Evolutionary conservation across 2,113 vertebrate species (phyloP), one percentile per base, ranked within the genome.

Genomic region (Apteryx mantelli): DNA sequence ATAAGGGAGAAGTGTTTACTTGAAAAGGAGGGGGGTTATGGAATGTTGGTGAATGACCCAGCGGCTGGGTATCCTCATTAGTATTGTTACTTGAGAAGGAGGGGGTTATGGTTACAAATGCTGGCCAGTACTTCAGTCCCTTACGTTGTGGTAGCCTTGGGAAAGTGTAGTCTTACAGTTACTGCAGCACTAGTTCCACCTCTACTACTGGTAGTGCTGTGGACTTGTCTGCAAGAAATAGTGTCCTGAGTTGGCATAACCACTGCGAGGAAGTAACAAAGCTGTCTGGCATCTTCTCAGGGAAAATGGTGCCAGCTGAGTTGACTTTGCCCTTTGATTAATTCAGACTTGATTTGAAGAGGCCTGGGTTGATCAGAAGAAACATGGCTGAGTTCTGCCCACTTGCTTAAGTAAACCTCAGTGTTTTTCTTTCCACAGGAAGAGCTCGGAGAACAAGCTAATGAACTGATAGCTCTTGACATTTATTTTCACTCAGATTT

Each of bases 401-500:
- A 58, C 38, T 85, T 82, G 56, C 48, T 87, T 56, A 66, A 93
- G 79, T 36, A 91, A 80, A 69, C 69, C 48, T 66, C 13, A 25
- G 13, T 91, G 9, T 66, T 88, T 93, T 93, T 18, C 55, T 88
- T 91, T 93, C 64, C 22, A 4, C 73, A 81, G 84, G 32, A 91
- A 93, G 58, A 87, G 48, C 53, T 95, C 56, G 21, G 19, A 91
- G 50, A 82, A 84, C 55, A 64, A 0, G 1, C 38, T 69, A 73
- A 80, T 61, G 58, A 83, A 79, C 32, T 34, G 40, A 38, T 76
- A 42, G 11, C 52, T 87, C 77, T 78, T 95, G 73, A 75, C 77
- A 78, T 82, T 92, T 89, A 53, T 71, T 95, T 92, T 48, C 44
- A 46, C 82, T 91, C 56, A 24, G 24, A 84, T 89, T 79, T 89